Percentiles rank a stretch among this genome's conserved stretches.
Evolutionary conservation across 2,113 vertebrate genomes (phyloP).

Genomic region (Daboia siamensis): DNA sequence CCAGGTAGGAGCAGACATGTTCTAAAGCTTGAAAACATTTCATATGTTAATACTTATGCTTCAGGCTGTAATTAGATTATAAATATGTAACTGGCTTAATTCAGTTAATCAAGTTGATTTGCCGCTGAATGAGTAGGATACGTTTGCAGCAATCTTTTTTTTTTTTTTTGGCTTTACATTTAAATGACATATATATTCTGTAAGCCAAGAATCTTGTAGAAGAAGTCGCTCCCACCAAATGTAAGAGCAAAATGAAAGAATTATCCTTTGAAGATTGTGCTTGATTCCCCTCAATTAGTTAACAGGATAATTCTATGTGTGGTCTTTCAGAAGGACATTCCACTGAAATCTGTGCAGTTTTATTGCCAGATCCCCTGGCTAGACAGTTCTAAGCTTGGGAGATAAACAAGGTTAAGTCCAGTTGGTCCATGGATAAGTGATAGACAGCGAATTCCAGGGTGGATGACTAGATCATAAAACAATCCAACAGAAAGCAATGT

Average conservation of each 20-base stretch:
- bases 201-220: neutral
- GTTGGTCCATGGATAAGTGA: neutral
- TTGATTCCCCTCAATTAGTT: neutral
- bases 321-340: neutral
- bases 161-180: neutral
- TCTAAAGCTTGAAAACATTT: no score
- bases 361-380: neutral
- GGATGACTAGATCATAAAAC: neutral
- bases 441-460: neutral
- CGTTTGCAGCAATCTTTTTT: neutral
- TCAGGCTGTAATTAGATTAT: neutral
- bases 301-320: no score
- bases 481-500: neutral
- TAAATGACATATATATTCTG: neutral
- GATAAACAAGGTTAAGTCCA: neutral
- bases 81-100: neutral
- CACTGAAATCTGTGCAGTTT: neutral
- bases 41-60: neutral
- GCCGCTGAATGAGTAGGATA: neutral
- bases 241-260: neutral
- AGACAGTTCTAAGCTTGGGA: neutral
- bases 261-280: neutral
- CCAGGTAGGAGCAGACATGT: no score
- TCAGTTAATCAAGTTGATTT: neutral
- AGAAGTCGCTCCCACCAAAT: neutral